Evolutionary conservation across 2,797 vertebrate species (phyloP), one percentile per base, ranked within the genome.

Genomic region (Catamblyrhynchus diadema): DNA sequence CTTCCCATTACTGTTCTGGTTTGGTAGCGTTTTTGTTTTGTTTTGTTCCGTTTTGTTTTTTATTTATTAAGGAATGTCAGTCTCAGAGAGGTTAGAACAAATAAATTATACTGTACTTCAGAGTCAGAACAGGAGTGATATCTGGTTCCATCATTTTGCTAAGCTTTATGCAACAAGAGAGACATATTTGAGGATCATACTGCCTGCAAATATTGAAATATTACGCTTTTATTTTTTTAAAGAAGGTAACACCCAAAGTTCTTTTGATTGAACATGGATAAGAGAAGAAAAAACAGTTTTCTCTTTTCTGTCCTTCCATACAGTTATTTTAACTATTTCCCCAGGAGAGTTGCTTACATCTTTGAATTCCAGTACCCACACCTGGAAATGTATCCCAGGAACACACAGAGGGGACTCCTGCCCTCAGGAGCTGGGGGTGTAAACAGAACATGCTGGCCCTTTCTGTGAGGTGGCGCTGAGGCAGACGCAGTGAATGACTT

Each of bases 371-470:
- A 21, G 25, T 22, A n/a, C 6, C 21, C 56, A 69, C 8, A 30
- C 2, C 3, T 57, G 60, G 21, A 57, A 47, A 21, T 17, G 14
- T 2, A 5, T 14, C 24, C 15, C 50, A 61, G 41, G 28, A 54
- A 11, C 3, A 4, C 0, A 3, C 1, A 22, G 9, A 18, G 21
- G 69, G 44, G 24, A 17, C 5, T 42, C 8, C 21, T 27, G 2
- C 14, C 41, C 39, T 50, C 37, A 28, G 17, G 56, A 78, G 23
- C 7, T 74, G 65, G 33, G 56, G 32, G 35, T 53, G 39, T 37
- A 30, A 71, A 39, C 22, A 50, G 72, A 64, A 42, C 54, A 21
- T 24, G 30, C 16, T 81, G 47, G n/a, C n/a, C 37, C 20, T 61
- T 70, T 41, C 33, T 74, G 41, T 54, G 18, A 19, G 8, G 20